phyloP scores from a whole-genome alignment of 2,113 vertebrate species.

The Sinocyclocheilus rhinocerous region DNA sequence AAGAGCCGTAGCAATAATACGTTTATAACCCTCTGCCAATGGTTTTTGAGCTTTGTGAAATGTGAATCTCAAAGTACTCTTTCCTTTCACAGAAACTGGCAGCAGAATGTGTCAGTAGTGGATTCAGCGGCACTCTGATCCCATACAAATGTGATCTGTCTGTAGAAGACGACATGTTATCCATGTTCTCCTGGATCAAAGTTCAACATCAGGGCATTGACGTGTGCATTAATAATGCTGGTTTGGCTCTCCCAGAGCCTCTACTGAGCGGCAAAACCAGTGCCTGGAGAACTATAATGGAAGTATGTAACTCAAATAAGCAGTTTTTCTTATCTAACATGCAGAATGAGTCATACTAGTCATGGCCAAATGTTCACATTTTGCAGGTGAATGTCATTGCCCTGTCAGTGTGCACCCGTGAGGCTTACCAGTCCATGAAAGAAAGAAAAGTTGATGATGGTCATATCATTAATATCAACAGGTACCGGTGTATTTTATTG shows the following conservation, averaged over 20 bases:
- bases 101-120: conserved; percentile 81
- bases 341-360: too few species aligned
- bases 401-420: conserved; percentile 84
- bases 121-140: conserved; percentile 79
- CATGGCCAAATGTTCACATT: background rate
- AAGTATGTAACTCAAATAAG: conserved; percentile 72
- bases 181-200: conserved; percentile 86
- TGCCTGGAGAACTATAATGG: conserved; percentile 86
- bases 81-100: conserved; percentile 56
- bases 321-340: background rate
- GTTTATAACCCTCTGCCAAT: background rate
- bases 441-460: conserved; percentile 88
- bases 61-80: background rate
- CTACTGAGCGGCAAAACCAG: conserved; percentile 82
- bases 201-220: conserved; percentile 82
- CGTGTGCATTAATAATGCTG: conserved; percentile 91
- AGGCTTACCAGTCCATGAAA: conserved; percentile 90
- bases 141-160: conserved; percentile 85
- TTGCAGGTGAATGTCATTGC: conserved; percentile 85
- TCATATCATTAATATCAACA: conserved; percentile 90
- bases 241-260: conserved; percentile 79
- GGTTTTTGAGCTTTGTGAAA: background rate
- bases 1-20: background rate
- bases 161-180: conserved; percentile 85
- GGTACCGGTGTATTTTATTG: conserved; percentile 67